A percentile compares a stretch with the other conserved stretches of the same genome.
Evolutionary conservation across 2,797 vertebrate species (phyloP).

Genomic region (Nannoperca obscura): DNA sequence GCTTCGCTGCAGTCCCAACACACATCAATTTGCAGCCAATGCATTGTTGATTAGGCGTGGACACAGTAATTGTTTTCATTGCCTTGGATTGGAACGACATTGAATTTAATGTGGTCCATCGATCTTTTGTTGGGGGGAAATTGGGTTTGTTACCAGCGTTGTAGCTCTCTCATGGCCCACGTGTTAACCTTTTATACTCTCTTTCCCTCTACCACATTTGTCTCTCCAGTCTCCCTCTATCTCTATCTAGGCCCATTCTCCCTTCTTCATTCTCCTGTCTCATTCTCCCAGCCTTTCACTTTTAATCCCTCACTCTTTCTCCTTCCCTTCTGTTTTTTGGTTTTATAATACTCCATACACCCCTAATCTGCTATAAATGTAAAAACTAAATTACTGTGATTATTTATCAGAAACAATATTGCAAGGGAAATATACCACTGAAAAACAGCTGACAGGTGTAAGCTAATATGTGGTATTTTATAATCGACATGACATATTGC

Average conservation of each 20-base stretch:
- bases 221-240: constrained; percentile 27
- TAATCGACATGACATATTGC: not conserved
- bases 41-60: constrained; percentile 75
- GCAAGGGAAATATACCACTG: not conserved
- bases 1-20: constrained; percentile 60
- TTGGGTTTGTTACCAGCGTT: constrained; percentile 72
- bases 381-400: constrained; percentile 17
- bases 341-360: not conserved
- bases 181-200: constrained; percentile 51
- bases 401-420: constrained; percentile 18
- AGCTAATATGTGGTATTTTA: not conserved
- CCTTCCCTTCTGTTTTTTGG: constrained; percentile 5
- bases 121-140: constrained; percentile 76
- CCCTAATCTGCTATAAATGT: constrained; percentile 16
- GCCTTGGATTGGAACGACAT: constrained; percentile 70
- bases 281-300: constrained; percentile 14
- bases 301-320: constrained; percentile 25
- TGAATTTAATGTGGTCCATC: constrained; percentile 76
- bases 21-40: constrained; percentile 60
- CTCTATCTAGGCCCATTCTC: constrained; percentile 23
- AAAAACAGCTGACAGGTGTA: not conserved
- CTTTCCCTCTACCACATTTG: constrained; percentile 38
- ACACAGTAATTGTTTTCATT: constrained; percentile 80
- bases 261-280: constrained; percentile 20
- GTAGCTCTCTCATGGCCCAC: constrained; percentile 54